Evolutionary conservation across 2,888 invertebrate species (phyloP).

Genomic region (Rhagium mordax): DNA sequence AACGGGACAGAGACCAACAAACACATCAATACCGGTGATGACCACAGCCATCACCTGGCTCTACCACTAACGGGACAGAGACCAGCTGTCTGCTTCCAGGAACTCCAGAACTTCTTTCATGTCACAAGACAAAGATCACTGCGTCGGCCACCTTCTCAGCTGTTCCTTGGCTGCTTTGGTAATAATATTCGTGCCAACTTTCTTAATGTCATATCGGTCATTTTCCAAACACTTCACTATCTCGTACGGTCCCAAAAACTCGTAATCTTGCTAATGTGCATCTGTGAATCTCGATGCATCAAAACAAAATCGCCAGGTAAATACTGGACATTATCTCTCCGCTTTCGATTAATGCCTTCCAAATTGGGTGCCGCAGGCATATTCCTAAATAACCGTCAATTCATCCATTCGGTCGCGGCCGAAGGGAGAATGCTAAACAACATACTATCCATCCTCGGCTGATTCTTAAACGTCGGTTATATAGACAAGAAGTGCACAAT

Average conservation of each 20-base stretch:
- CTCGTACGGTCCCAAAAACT: conserved; percentile 49
- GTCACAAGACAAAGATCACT: conserved; percentile 38
- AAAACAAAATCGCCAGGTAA: conserved; percentile 49
- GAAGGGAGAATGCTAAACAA: too few relatives aligned
- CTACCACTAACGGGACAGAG: conserved; percentile 14
- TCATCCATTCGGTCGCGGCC: too few relatives aligned
- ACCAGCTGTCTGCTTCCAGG: conserved; percentile 8
- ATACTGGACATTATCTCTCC: conserved; percentile 40
- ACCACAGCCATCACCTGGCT: conserved; percentile 24
- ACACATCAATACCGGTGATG: background rate
- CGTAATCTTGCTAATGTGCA: conserved; percentile 50
- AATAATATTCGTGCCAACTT: conserved; percentile 36
- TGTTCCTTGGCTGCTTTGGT: conserved; percentile 44
- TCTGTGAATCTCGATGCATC: conserved; percentile 48
- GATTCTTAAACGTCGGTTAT: too few relatives aligned
- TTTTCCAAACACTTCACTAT: conserved; percentile 34
- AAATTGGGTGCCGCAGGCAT: too few relatives aligned
- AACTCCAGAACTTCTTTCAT: conserved; percentile 29
- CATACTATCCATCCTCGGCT: too few relatives aligned
- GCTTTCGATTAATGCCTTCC: conserved; percentile 30
- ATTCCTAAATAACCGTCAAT: too few relatives aligned
- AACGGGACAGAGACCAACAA: background rate
- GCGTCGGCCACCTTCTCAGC: conserved; percentile 36
- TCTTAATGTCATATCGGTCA: conserved; percentile 39
- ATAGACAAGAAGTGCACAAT: too few relatives aligned